Conservation (phyloP, 2,888 invertebrate species). For the Laothoe populi region DNA sequence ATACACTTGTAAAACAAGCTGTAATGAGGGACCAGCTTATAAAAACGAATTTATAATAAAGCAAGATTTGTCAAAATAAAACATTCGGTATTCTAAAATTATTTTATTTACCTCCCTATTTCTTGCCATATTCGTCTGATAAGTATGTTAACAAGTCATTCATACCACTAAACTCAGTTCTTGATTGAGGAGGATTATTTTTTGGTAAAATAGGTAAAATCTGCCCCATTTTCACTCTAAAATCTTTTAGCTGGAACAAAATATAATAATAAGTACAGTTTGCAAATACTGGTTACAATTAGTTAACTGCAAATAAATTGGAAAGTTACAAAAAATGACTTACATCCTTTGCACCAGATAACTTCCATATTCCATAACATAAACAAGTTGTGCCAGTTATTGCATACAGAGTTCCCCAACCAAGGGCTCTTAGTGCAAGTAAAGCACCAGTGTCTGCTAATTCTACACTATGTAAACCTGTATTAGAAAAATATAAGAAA, state of each 20-base stretch:
- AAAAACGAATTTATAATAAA: slow-evolving; percentile 92
- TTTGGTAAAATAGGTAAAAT: slow-evolving; percentile 90
- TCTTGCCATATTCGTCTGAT: slow-evolving; percentile 82
- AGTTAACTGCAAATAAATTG: no score
- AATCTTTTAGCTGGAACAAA: slow-evolving; percentile 89
- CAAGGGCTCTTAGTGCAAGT: slow-evolving; percentile 93
- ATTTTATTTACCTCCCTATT: slow-evolving; percentile 47
- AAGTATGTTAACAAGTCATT: slow-evolving; percentile 94
- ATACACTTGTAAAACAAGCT: slow-evolving; percentile 94
- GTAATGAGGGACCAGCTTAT: slow-evolving; percentile 87
- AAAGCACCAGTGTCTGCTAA: slow-evolving; percentile 91
- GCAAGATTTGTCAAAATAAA: slow-evolving; percentile 88
- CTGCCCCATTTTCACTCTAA: slow-evolving; percentile 91
- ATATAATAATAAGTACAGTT: slow-evolving; percentile 20
- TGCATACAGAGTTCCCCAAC: slow-evolving; percentile 95
- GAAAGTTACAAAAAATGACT: slow-evolving; percentile 58
- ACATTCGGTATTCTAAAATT: slow-evolving; percentile 32
- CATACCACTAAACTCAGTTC: slow-evolving; percentile 94
- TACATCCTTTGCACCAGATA: slow-evolving; percentile 94
- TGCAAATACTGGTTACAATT: neutral
- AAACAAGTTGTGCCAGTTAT: slow-evolving; percentile 92
- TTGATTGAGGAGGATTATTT: slow-evolving; percentile 90
- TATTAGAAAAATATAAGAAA: slow-evolving; percentile 26
- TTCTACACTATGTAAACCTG: slow-evolving; percentile 85
- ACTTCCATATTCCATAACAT: slow-evolving; percentile 94